A percentile compares a stretch with the other conserved stretches of the same genome.
Conservation (phyloP, 2,113 vertebrate genomes). For the Chaetodon auriga region DNA sequence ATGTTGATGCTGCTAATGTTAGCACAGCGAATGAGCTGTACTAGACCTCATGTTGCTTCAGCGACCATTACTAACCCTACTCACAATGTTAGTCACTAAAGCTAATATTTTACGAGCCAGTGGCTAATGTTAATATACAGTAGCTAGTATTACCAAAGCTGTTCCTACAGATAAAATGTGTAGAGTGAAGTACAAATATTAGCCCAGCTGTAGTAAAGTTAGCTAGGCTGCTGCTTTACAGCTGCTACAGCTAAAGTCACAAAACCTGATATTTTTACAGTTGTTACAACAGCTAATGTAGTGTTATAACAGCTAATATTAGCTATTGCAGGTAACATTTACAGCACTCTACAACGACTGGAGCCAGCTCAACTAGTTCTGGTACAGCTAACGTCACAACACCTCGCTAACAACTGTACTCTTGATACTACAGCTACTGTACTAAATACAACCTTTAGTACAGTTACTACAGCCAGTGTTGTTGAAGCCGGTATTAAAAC, state of each 20-base stretch:
- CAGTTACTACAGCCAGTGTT: too few species aligned
- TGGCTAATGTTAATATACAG: background rate
- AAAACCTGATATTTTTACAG: too few species aligned
- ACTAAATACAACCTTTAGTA: too few species aligned
- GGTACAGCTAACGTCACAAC: too few species aligned
- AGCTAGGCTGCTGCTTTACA: too few species aligned
- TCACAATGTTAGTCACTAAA: background rate
- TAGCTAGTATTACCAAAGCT: too few species aligned
- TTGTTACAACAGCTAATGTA: background rate
- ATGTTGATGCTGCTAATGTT: too few species aligned
- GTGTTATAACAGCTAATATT: background rate
- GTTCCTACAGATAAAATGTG: background rate
- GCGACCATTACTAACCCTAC: background rate
- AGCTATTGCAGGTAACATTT: background rate
- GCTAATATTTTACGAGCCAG: background rate
- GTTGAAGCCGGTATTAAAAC: too few species aligned
- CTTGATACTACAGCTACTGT: too few species aligned
- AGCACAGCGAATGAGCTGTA: too few species aligned
- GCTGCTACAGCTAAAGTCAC: background rate
- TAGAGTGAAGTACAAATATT: too few species aligned
- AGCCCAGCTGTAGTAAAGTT: background rate
- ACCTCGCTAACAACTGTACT: background rate
- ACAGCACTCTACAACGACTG: background rate
- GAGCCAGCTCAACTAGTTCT: background rate
- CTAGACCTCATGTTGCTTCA: too few species aligned